Percentiles rank a stretch among this genome's conserved stretches.
phyloP scores from a whole-genome alignment of 2,888 invertebrate genomes.

The Drosophila suboccidentalis region DNA sequence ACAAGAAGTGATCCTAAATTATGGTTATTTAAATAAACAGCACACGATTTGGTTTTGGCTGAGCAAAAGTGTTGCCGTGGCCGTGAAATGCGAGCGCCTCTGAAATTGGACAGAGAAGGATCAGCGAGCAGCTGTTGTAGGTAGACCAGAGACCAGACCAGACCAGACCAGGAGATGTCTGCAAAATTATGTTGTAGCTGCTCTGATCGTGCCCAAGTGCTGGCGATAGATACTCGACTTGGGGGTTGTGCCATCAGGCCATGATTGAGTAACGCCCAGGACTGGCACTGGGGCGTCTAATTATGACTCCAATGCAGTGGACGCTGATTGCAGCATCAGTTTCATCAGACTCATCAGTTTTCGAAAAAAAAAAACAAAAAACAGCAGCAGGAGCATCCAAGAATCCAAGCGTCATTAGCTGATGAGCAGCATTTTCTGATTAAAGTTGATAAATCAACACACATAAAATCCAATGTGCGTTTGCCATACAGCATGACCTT shows the following conservation, averaged over 20 bases:
- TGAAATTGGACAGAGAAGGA: constrained; percentile 54
- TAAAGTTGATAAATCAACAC: constrained; percentile 67
- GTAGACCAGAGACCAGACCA: constrained; percentile 1
- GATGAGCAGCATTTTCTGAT: constrained; percentile 63
- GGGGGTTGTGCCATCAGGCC: constrained; percentile 83
- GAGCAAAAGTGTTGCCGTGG: constrained; percentile 74
- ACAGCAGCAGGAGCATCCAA: constrained; percentile 14
- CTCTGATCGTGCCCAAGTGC: constrained; percentile 62
- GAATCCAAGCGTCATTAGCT: constrained; percentile 66
- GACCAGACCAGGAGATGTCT: constrained; percentile 36
- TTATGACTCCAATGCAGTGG: constrained; percentile 57
- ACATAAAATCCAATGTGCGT: constrained; percentile 64
- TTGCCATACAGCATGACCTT: constrained; percentile 45
- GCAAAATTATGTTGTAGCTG: constrained; percentile 77
- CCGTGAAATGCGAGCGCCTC: constrained; percentile 71
- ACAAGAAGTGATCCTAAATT: constrained; percentile 74
- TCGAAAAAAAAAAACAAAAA: background rate
- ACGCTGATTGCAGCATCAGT: constrained; percentile 34
- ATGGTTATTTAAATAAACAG: constrained; percentile 85
- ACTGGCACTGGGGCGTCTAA: constrained; percentile 69
- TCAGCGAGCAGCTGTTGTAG: constrained; percentile 36
- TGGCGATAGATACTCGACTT: constrained; percentile 59
- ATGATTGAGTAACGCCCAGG: constrained; percentile 84
- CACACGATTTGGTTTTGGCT: constrained; percentile 84
- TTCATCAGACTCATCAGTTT: constrained; percentile 1